Base-by-base conservation (phyloP, 2,113 vertebrate genomes). In the Sisor rabdophorus region DNA sequence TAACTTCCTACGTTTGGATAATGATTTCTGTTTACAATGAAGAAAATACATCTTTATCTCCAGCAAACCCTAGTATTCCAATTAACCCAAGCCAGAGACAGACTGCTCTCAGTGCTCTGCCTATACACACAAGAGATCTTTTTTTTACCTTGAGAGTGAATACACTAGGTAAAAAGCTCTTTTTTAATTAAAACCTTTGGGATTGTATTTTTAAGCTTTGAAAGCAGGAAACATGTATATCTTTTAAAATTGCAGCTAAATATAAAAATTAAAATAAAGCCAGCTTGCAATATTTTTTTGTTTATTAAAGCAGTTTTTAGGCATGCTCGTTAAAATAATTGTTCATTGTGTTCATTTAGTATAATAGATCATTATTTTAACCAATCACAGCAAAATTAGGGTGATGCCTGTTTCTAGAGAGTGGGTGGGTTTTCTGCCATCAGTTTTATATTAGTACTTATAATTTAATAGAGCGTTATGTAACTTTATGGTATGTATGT, bases 101-200 rank as follows among this genome's bases (percentile, higher is more conserved):
- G 84, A 84, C 83, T 85, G 87, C 79, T 82, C 77, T 80, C 78
- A 76, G 50, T 85, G 78, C 73, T 83, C 83, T 73, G 85, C 87
- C 78, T 68, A 83, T 88, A 83, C 86, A 89, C 90, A 89, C 85
- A 70, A 83, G 90, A 91, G 88, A 90, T 88, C 88, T 78, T 85
- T 85, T n/a, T 83, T 81, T 84, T 81, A 82, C 88, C 87, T 87
- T 91, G 90, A 91, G 86, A 89, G 83, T 74, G 84, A 89, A 88
- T 84, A 79, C 86, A 86, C 86, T 87, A 81, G 83, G 72, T 87
- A 82, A 64, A 77, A 76, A 84, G 85, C 88, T 89, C 90, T 90
- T 85, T 91, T 90, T 90, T 91, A 92, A 92, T 92, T 91, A 85
- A 91, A 91, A 92, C 91, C 90, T 87, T 77, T 87, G 91, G 91